Conservation (phyloP, 2,113 vertebrate genomes). For the Gymnogyps californianus region DNA sequence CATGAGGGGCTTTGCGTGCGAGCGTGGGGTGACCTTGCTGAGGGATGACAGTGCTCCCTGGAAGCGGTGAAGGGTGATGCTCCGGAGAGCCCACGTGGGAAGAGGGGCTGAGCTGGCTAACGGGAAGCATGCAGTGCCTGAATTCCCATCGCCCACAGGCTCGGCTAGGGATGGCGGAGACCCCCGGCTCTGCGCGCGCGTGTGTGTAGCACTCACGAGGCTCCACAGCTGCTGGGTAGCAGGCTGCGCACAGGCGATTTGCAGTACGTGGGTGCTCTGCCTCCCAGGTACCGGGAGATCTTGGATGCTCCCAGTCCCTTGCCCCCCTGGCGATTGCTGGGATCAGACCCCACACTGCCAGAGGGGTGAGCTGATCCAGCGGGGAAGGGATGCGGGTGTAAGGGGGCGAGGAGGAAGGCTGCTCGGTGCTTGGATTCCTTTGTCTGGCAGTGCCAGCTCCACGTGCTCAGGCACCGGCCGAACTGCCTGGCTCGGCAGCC, state of each 20-base stretch:
- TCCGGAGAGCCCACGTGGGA: background rate
- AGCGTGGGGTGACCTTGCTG: conserved; percentile 1
- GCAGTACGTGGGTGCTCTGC: background rate
- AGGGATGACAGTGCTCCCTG: conserved; percentile 15
- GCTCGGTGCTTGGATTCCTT: background rate
- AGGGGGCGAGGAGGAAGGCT: background rate
- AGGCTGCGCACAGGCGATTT: background rate
- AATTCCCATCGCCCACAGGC: background rate
- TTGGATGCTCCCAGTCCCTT: background rate
- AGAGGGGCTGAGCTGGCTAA: background rate
- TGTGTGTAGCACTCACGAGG: background rate
- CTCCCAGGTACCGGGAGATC: background rate
- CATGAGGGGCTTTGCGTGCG: background rate
- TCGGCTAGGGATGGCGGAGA: background rate
- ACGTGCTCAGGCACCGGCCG: background rate
- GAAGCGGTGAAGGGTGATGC: background rate
- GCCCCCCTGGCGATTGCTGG: accelerated
- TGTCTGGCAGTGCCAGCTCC: conserved; percentile 34
- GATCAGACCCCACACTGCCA: background rate
- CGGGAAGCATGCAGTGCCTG: background rate
- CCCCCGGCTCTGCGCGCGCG: background rate
- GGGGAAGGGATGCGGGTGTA: background rate
- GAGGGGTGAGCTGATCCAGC: background rate
- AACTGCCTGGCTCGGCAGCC: background rate
- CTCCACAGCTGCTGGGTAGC: background rate